These are phyloP conservation scores for Myripristis jacobus DNA, from an alignment of 2,797 vertebrate species.

Conservation along the genomic window DNA sequence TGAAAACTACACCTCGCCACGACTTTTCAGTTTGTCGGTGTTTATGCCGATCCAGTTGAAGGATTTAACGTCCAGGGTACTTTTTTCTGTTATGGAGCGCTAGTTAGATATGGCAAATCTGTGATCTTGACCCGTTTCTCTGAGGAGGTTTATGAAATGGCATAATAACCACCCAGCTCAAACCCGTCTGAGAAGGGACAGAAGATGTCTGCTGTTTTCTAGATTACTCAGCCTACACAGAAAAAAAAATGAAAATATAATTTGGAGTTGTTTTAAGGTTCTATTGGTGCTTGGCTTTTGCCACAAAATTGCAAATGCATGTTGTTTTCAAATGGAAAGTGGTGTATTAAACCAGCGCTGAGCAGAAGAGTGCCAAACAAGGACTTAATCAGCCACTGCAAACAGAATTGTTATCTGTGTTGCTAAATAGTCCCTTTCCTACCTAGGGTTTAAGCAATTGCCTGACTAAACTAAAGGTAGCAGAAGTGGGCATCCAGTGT, in stretches of 20 bases:
- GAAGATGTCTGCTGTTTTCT: not conserved
- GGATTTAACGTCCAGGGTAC: too few species aligned
- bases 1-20: not conserved
- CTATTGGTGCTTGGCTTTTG: too few species aligned
- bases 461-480: not conserved
- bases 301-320: too few species aligned
- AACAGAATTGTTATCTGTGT: too few species aligned
- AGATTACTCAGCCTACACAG: not conserved
- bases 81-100: constrained; percentile 11
- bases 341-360: too few species aligned
- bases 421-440: too few species aligned
- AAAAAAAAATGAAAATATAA: too few species aligned
- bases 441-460: not conserved
- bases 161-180: not conserved
- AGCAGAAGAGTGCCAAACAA: too few species aligned
- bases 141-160: constrained; percentile 10
- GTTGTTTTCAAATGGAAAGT: too few species aligned
- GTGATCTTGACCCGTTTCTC: constrained; percentile 16
- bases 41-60: constrained; percentile 18
- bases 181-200: not conserved
- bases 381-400: too few species aligned
- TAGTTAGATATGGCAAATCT: constrained; percentile 16
- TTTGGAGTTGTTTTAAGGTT: too few species aligned
- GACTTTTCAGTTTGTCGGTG: constrained; percentile 10
- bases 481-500: too few species aligned